Conservation (phyloP, 2,113 vertebrate species). For the Takifugu bimaculatus region DNA sequence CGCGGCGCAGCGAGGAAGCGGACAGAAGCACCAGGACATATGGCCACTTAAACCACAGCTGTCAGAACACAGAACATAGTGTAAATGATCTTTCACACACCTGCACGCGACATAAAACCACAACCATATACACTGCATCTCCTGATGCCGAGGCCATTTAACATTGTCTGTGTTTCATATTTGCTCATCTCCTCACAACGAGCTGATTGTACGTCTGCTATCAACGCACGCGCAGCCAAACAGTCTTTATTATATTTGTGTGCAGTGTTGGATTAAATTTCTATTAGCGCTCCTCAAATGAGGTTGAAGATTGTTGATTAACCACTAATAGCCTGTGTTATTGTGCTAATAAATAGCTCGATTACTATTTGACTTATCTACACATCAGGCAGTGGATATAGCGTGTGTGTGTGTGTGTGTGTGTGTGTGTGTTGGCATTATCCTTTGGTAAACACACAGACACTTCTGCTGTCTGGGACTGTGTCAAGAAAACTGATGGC, state of each 20-base stretch:
- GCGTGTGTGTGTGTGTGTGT: conserved; percentile 8
- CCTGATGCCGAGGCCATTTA: not conserved
- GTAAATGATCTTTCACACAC: too few species aligned
- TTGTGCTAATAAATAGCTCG: conserved; percentile 78
- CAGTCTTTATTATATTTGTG: conserved; percentile 53
- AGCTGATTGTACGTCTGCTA: conserved; percentile 54
- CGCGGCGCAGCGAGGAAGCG: conserved; percentile 42
- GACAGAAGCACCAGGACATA: conserved; percentile 52
- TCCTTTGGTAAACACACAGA: conserved; percentile 41
- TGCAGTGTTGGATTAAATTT: conserved; percentile 73
- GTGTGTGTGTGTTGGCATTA: conserved; percentile 48
- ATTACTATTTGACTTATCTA: conserved; percentile 77
- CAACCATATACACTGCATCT: not conserved
- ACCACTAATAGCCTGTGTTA: conserved; percentile 81
- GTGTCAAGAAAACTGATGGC: conserved; percentile 58
- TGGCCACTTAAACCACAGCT: conserved; percentile 63
- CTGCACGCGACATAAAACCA: too few species aligned
- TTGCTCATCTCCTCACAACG: conserved; percentile 46
- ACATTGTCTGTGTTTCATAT: conserved; percentile 45
- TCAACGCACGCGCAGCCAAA: conserved; percentile 33
- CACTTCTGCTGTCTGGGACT: conserved; percentile 52
- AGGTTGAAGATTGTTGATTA: conserved; percentile 83
- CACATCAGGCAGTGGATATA: conserved; percentile 44
- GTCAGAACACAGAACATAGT: not conserved
- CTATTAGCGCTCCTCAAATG: conserved; percentile 77